A percentile compares a stretch with the other conserved stretches of the same genome.
These are phyloP conservation scores for Masticophis lateralis DNA, from an alignment of 2,797 vertebrate species.

Conservation along the genomic window DNA sequence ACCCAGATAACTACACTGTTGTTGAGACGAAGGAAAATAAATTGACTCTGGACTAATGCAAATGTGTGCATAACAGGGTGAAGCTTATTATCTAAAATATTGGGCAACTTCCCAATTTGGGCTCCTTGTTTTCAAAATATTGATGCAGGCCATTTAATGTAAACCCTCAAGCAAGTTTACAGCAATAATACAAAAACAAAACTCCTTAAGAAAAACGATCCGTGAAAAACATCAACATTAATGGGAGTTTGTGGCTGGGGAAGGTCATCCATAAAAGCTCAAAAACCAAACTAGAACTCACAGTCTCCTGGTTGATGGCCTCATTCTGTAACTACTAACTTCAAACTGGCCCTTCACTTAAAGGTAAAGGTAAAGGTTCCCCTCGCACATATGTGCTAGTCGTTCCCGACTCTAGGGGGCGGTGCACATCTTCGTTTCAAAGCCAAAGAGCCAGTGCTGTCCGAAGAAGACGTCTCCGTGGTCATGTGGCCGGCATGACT, in stretches of 20 bases:
- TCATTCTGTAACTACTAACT: neutral
- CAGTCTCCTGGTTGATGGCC: neutral
- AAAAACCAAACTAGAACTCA: neutral
- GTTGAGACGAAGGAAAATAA: neutral
- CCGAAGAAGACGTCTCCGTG: too few species aligned
- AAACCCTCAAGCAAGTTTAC: neutral
- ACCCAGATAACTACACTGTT: neutral
- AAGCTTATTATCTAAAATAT: neutral
- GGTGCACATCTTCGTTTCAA: too few species aligned
- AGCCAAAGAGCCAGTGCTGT: too few species aligned
- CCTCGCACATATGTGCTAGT: too few species aligned
- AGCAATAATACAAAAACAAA: neutral
- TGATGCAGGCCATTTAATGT: neutral
- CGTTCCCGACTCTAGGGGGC: too few species aligned
- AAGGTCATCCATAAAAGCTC: neutral
- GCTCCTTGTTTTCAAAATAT: neutral
- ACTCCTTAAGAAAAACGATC: neutral
- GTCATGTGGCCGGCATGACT: too few species aligned
- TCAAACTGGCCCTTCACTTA: neutral
- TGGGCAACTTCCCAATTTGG: neutral
- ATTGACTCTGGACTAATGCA: neutral
- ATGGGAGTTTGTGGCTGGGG: neutral
- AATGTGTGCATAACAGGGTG: neutral
- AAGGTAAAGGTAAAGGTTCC: too few species aligned
- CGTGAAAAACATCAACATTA: neutral